A percentile compares a stretch with the other conserved stretches of the same genome.
Evolutionary conservation across 2,113 vertebrate species (phyloP).

Genomic region (Prinia subflava): DNA sequence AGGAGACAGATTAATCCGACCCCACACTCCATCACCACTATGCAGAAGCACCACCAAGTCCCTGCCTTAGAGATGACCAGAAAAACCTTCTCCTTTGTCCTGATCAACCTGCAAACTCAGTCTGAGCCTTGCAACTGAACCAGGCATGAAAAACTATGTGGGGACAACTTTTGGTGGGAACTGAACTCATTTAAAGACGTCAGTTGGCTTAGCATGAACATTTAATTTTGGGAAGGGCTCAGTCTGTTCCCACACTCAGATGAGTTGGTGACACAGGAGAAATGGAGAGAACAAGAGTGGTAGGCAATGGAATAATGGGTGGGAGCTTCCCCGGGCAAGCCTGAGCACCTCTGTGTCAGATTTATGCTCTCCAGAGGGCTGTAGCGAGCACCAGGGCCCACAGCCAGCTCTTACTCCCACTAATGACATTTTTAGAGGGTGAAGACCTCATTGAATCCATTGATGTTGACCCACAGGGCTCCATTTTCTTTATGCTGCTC

Average conservation of each 20-base stretch:
- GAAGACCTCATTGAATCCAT: constrained; percentile 51
- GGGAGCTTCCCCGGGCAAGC: background rate
- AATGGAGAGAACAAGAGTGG: rapidly evolving
- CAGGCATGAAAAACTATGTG: background rate
- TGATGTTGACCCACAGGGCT: constrained; percentile 35
- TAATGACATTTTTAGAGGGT: constrained; percentile 62
- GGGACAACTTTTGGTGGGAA: background rate
- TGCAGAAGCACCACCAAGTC: background rate
- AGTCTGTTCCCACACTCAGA: background rate
- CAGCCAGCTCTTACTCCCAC: constrained; percentile 25
- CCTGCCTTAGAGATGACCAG: background rate
- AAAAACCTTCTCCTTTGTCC: background rate
- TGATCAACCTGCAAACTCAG: background rate
- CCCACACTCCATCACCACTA: background rate
- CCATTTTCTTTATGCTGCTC: constrained; percentile 30
- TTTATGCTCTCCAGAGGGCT: background rate
- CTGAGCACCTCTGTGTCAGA: background rate
- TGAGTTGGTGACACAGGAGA: background rate
- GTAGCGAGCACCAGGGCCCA: background rate
- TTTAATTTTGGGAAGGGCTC: background rate
- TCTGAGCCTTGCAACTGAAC: background rate
- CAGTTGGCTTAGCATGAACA: background rate
- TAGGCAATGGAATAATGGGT: background rate
- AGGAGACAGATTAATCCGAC: background rate
- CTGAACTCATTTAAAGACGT: rapidly evolving